A percentile compares a stretch with the other conserved stretches of the same genome.
Evolutionary conservation across 2,113 vertebrate genomes (phyloP).

Genomic region (Nibea albiflora): DNA sequence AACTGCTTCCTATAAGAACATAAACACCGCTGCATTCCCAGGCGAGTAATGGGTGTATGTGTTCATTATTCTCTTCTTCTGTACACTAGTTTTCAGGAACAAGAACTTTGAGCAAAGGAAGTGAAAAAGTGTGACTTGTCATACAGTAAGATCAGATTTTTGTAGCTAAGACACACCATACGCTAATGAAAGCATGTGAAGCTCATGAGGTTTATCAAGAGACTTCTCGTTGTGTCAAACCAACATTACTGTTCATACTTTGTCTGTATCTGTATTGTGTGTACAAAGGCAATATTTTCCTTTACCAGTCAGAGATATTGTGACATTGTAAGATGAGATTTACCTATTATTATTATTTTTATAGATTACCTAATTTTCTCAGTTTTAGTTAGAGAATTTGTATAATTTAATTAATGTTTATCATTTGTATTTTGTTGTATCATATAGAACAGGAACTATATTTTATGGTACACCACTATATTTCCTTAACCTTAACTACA

Average conservation of each 20-base stretch:
- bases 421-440: too few species aligned
- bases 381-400: too few species aligned
- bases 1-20: conserved; percentile 62
- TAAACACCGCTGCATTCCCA: conserved; percentile 67
- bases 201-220: neutral
- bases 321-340: too few species aligned
- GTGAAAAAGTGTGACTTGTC: neutral
- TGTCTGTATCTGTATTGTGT: neutral
- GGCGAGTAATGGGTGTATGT: neutral
- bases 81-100: neutral
- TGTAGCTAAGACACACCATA: neutral
- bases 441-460: too few species aligned
- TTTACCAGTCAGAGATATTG: too few species aligned
- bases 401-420: too few species aligned
- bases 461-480: too few species aligned
- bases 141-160: neutral
- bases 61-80: neutral
- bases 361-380: too few species aligned
- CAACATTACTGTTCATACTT: neutral
- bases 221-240: neutral
- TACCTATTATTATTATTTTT: too few species aligned
- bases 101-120: neutral
- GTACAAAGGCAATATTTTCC: too few species aligned
- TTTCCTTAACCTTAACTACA: too few species aligned
- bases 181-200: neutral